phyloP scores from a whole-genome alignment of 2,888 invertebrate genomes.

The Stomorhina lunata region DNA sequence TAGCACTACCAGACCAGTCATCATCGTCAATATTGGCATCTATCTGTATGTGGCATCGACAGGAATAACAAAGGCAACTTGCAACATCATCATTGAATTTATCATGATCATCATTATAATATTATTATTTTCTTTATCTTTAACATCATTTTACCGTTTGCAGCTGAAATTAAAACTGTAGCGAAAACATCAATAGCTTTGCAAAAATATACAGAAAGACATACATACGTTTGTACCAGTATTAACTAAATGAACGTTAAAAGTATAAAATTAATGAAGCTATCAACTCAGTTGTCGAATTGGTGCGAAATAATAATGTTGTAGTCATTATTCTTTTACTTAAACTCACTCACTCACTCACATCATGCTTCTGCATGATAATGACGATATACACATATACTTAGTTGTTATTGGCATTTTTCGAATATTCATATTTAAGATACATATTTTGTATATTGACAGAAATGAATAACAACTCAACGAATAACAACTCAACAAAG shows the following conservation, averaged over 20 bases:
- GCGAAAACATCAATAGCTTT: conserved; percentile 4
- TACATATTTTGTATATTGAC: not conserved
- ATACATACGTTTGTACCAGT: no score
- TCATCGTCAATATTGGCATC: conserved; percentile 11
- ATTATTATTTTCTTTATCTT: conserved; percentile 13
- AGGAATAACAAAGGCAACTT: not conserved
- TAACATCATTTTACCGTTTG: conserved; percentile 37
- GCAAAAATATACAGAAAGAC: not conserved
- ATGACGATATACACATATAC: no score
- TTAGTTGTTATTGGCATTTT: no score
- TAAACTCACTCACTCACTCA: not conserved
- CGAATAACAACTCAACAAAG: no score
- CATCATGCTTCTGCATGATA: no score
- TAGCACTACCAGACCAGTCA: not conserved
- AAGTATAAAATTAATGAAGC: conserved; percentile 53
- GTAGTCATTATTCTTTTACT: conserved; percentile 41
- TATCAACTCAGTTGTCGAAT: conserved; percentile 41
- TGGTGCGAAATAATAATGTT: conserved; percentile 39
- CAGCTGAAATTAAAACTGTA: conserved; percentile 28
- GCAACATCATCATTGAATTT: conserved; percentile 7
- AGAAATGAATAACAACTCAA: no score
- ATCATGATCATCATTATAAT: not conserved
- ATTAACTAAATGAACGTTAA: conserved; percentile 36
- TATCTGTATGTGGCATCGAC: conserved; percentile 10
- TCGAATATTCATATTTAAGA: no score